Evolutionary conservation across 2,888 invertebrate genomes (phyloP), one percentile per base, ranked within the genome.

Genomic region (Sarcophaga subvicina): DNA sequence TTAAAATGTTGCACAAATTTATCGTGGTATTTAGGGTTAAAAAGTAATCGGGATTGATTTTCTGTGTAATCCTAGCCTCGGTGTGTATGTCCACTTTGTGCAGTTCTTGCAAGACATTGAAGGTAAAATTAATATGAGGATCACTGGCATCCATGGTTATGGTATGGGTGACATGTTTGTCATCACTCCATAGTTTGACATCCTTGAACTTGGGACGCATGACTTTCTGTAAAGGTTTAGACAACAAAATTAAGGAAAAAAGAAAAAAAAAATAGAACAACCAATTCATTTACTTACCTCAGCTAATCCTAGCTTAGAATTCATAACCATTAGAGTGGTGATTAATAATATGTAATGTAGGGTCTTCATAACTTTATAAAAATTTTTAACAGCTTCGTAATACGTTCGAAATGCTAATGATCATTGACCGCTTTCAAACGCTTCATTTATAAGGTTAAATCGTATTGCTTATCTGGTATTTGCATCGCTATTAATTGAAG

Each of bases 151-250:
- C 93, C 63, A 90, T 90, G n/a, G 89, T 86, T 4, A 92, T 85
- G 37, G 89, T 89, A 83, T 91, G 92, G 45, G 89, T 90, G 2
- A 92, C 67, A 66, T 89, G 84, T 60, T 90, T 90, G 37, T 92
- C 91, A 37, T 93, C 93, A 80, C 91, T 91, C 93, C 93, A 93
- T 1, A 91, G 17, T 25, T 91, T 91, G 4, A 90, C 87, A 0
- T 91, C 91, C 54, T 91, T 92, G 49, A 92, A 90, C 83, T 91
- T 91, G 49, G 93, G 92, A 4, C 92, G 90, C 88, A 93, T 87
- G 78, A 92, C 90, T 93, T 92, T 93, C 93, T 93, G 71, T 0
- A 5, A 69, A 83, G 2, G 20, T 37, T 37, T 25, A 20, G 27
- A 5, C 3, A 54, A 49, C n/a, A n/a, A n/a, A n/a, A n/a, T n/a